These are phyloP conservation scores for Philotrypesis tridentata DNA, from an alignment of 1,140 invertebrate genomes.

Conservation along the genomic window DNA sequence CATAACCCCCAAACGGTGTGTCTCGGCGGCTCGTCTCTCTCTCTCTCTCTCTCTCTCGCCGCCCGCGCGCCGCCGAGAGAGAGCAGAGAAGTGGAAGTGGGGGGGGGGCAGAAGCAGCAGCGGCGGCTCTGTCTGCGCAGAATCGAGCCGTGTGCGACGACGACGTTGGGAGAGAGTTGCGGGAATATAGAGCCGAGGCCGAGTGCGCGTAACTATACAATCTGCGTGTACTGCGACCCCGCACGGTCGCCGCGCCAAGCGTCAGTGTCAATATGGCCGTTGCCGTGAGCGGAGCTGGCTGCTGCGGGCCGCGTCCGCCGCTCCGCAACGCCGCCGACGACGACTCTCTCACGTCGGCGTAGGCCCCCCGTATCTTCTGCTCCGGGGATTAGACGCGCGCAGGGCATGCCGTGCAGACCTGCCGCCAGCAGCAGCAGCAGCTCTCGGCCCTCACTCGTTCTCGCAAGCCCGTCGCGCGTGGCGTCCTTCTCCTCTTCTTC, in stretches of 20 bases:
- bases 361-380: not conserved
- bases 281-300: conserved; percentile 55
- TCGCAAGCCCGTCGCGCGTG: not conserved
- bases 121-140: not conserved
- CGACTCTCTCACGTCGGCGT: not conserved
- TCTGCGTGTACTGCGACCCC: conserved; percentile 49
- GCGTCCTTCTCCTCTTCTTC: no score
- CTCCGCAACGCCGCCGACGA: not conserved
- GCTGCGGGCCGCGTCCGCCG: conserved; percentile 39
- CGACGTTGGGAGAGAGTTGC: not conserved
- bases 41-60: not conserved
- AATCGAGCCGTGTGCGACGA: not conserved
- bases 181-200: not conserved
- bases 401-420: not conserved
- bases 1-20: not conserved
- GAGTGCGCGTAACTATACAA: no score
- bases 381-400: not conserved
- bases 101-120: not conserved
- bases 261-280: conserved; percentile 68
- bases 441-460: no score
- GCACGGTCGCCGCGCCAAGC: conserved; percentile 49
- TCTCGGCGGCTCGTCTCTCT: not conserved
- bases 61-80: no score
- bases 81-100: no score
- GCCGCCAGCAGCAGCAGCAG: not conserved